A percentile compares a stretch with the other conserved stretches of the same genome.
Conservation (phyloP, 2,797 vertebrate species). For the Halcyon leucocephala region DNA sequence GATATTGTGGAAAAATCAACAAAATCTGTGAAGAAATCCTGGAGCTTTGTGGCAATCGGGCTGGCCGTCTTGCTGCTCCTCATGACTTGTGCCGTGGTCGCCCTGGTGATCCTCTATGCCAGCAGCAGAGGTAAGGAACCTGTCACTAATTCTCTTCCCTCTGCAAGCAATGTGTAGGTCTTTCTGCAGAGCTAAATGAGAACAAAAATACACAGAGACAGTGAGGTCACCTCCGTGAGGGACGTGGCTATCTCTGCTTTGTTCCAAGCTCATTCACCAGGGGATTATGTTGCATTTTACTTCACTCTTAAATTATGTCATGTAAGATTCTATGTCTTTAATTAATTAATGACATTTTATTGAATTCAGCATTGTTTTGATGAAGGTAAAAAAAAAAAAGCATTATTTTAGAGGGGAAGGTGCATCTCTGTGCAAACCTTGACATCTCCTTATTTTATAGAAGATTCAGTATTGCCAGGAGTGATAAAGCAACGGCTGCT, state of each 20-base stretch:
- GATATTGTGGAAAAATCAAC: constrained; percentile 92
- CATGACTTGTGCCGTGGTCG: constrained; percentile 87
- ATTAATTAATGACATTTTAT: background rate
- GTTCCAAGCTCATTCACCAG: background rate
- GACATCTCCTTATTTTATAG: background rate
- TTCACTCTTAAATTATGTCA: background rate
- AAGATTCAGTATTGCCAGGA: background rate
- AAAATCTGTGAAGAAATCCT: constrained; percentile 82
- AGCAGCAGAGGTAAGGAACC: constrained; percentile 86
- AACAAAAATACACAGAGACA: background rate
- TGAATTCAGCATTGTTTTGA: background rate
- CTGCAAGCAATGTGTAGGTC: background rate
- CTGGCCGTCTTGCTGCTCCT: constrained; percentile 88
- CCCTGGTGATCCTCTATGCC: constrained; percentile 90
- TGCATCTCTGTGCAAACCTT: background rate
- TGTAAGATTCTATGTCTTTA: background rate
- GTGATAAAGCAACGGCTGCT: background rate
- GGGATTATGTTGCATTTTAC: background rate
- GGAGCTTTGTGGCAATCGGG: constrained; percentile 83
- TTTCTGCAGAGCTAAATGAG: background rate
- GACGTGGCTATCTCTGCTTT: background rate
- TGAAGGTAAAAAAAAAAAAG: background rate
- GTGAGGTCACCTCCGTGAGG: background rate
- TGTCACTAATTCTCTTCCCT: background rate
- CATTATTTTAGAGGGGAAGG: background rate